Evolutionary conservation across 2,113 vertebrate genomes (phyloP).

Genomic region (Chamaea fasciata): DNA sequence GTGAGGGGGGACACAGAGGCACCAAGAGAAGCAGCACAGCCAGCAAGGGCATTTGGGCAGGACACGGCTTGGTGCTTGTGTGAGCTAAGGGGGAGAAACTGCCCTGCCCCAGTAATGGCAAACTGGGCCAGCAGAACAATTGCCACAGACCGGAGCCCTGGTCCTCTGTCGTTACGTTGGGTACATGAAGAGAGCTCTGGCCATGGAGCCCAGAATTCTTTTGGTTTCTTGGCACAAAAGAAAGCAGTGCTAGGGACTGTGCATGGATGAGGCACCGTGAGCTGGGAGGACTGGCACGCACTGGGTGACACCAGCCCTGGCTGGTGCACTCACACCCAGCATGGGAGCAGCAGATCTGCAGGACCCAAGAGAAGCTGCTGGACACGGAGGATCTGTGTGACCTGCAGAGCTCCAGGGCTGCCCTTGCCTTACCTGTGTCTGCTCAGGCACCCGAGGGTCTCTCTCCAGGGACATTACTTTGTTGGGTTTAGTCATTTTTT

Average conservation of each 20-base stretch:
- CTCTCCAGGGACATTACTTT: neutral
- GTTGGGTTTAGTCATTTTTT: neutral
- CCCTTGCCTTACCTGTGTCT: neutral
- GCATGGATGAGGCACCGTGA: neutral
- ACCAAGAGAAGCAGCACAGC: neutral
- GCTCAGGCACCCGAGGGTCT: neutral
- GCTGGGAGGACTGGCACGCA: accelerated
- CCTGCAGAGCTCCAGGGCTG: neutral
- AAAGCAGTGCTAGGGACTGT: neutral
- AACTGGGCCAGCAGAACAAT: neutral
- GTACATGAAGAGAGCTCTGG: neutral
- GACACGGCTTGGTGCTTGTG: accelerated
- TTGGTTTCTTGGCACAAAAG: neutral
- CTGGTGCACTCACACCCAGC: neutral
- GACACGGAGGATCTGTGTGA: accelerated
- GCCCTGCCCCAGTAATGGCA: neutral
- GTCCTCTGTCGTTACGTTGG: neutral
- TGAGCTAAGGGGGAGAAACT: neutral
- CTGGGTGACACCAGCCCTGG: neutral
- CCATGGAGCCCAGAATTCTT: neutral
- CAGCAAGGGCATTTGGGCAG: neutral
- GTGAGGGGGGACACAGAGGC: neutral
- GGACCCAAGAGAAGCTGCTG: neutral
- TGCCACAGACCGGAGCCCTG: neutral
- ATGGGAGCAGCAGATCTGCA: neutral